Evolutionary conservation across 2,113 vertebrate species (phyloP).

Genomic region (Eidolon helvum): DNA sequence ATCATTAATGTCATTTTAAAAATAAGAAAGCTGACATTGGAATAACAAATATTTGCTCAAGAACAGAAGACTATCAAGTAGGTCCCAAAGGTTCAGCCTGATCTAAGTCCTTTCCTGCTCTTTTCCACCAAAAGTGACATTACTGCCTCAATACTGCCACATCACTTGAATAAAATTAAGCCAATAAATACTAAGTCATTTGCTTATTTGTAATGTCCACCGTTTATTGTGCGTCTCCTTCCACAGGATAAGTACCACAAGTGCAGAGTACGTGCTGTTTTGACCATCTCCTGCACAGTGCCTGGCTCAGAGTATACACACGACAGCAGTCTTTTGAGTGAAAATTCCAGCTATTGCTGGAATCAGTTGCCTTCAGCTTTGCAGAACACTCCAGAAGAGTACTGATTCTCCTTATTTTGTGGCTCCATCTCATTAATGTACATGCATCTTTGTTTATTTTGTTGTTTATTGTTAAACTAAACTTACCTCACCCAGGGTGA

Average conservation of each 20-base stretch:
- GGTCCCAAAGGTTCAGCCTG: neutral
- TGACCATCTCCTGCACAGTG: accelerated
- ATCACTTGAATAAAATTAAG: neutral
- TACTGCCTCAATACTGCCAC: neutral
- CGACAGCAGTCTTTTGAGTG: neutral
- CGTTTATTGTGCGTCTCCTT: neutral
- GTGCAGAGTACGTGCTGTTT: no score
- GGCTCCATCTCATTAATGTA: neutral
- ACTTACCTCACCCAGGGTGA: neutral
- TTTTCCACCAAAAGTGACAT: neutral
- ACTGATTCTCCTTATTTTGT: neutral
- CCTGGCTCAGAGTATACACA: accelerated
- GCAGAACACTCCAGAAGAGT: neutral
- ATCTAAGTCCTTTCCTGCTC: neutral
- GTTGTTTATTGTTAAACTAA: neutral
- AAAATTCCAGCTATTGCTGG: neutral
- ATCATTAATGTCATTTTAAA: neutral
- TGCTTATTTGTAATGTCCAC: neutral
- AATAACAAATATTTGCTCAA: neutral
- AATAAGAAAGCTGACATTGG: neutral
- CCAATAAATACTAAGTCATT: neutral
- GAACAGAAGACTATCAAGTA: neutral
- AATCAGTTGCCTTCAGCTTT: neutral
- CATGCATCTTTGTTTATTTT: neutral
- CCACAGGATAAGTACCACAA: neutral